Base-by-base conservation (phyloP, 1,140 invertebrate species). In the Heterodera schachtii region DNA sequence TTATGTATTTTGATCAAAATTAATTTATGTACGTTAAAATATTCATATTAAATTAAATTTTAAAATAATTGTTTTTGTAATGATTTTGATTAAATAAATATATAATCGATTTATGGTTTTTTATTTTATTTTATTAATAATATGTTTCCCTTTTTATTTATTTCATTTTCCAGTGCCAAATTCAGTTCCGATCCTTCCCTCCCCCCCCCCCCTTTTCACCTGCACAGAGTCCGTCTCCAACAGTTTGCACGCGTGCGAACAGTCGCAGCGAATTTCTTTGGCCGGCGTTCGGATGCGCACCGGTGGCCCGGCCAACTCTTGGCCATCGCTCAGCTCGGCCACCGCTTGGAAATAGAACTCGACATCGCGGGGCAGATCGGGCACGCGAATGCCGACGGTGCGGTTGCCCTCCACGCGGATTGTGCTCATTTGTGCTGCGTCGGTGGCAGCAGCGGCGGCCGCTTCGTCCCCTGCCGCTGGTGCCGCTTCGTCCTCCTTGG, bases 261-360 rank as follows among this genome's bases (percentile, higher is more conserved):
- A 89, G 73, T 90, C 87, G 78, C 88, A 89, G 16, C 83, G 71
- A n/a, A 88, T 80, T 79, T 89, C 88, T 76, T 83, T 79, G 41
- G 88, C 88, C 49, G 87, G 88, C 19, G 88, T 89, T 57, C 78
- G 78, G 6, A 84, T 86, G 7, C 78, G 46, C 3, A 85, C 67
- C 5, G 79, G 80, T 19, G 84, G 82, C 71, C 86, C 79, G 1
- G 82, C 57, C 21, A 89, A 77, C 9, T 77, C 79, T 47, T 86
- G 79, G 3, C 85, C 88, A 71, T 87, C 85, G 49, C 75, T 47
- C 44, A 89, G 84, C 64, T 82, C 79, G 16, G 88, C 84, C 16
- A 76, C 67, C 3, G 86, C 85, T 77, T 87, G 88, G 66, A 90
- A 87, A 41, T 83, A 84, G 69, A 89, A 90, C 41, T 89, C 88